A percentile compares a stretch with the other conserved stretches of the same genome.
phyloP scores from a whole-genome alignment of 35 echinoderm and acorn worm genomes.

The Heliocidaris tuberculata region DNA sequence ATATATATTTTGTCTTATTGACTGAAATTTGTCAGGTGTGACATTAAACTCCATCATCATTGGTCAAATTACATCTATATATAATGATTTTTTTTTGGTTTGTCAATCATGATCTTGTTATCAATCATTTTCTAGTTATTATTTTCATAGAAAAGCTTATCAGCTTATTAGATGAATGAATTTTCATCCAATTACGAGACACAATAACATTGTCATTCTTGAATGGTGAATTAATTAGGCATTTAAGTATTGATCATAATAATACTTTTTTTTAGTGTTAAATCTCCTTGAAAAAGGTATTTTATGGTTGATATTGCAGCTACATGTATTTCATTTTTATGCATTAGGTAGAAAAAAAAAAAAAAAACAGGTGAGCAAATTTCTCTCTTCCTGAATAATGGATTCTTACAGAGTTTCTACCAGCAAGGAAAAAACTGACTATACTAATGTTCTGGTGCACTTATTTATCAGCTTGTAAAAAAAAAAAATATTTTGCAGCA shows the following conservation, averaged over 20 bases:
- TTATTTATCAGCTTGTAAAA: background rate
- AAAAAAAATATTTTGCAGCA: background rate
- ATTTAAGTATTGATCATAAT: background rate
- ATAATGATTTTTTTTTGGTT: too few species aligned
- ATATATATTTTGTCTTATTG: background rate
- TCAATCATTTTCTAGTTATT: background rate
- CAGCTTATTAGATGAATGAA: too few species aligned
- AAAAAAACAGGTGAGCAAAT: too few species aligned
- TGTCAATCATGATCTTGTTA: too few species aligned
- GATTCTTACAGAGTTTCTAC: background rate
- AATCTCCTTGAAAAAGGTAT: background rate
- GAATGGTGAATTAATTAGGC: background rate
- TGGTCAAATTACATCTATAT: background rate
- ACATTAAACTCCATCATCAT: background rate
- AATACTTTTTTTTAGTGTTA: background rate
- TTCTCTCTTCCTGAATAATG: too few species aligned
- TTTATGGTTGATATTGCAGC: background rate
- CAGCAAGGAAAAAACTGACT: background rate
- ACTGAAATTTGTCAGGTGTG: slow-evolving; percentile 36
- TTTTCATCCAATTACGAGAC: background rate
- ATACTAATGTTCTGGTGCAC: background rate
- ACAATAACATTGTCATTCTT: background rate
- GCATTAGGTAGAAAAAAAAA: background rate
- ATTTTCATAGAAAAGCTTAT: background rate
- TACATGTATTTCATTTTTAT: background rate